Conservation (phyloP, 2,113 vertebrate genomes). For the Progne subis region DNA sequence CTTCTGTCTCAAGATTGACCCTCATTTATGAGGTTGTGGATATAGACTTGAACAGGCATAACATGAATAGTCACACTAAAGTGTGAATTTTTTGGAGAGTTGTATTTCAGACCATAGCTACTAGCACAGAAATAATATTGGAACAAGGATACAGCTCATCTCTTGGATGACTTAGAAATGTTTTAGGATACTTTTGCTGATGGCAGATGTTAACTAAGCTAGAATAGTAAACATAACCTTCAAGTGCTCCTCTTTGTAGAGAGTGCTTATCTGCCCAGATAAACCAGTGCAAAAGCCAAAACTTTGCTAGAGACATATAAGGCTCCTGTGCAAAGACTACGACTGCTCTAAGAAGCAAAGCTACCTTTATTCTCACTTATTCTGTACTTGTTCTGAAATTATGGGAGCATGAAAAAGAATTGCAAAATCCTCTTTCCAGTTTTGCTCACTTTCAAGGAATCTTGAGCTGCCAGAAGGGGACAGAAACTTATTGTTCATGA, state of each 20-base stretch:
- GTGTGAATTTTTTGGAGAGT: neutral
- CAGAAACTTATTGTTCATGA: neutral
- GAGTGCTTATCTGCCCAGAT: neutral
- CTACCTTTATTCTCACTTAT: neutral
- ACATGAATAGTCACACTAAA: neutral
- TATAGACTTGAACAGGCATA: neutral
- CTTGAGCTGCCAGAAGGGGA: neutral
- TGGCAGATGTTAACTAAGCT: neutral
- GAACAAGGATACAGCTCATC: neutral
- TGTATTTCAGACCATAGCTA: neutral
- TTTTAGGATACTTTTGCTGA: neutral
- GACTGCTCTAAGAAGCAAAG: neutral
- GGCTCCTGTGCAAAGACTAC: neutral
- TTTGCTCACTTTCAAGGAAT: neutral
- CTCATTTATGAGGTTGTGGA: neutral
- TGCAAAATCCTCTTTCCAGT: neutral
- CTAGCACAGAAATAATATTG: neutral
- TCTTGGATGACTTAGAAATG: neutral
- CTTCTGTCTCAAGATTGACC: neutral
- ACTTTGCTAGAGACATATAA: neutral
- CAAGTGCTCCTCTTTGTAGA: neutral
- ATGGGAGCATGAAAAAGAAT: neutral
- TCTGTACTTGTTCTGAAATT: neutral
- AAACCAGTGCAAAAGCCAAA: neutral
- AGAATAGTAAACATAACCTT: neutral